Base-by-base conservation (phyloP, 2,888 invertebrate genomes). In the Dorcus parallelipipedus region DNA sequence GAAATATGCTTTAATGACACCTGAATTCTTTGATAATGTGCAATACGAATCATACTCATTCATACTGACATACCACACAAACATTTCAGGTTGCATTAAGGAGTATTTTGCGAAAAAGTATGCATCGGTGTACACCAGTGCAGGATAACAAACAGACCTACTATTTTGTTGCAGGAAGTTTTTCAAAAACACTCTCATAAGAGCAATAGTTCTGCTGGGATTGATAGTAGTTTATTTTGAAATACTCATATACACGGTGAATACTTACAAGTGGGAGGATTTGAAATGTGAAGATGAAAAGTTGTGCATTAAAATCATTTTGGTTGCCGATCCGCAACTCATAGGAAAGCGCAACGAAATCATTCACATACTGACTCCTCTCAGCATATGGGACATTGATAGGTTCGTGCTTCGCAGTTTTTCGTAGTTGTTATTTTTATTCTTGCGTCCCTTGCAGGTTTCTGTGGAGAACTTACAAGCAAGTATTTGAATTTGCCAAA, bases 271-370 rank as follows among this genome's bases (percentile, higher is more conserved):
- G 20, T 79, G 79, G 78, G 60, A 68, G 14, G 51, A 65, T 51
- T 59, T 75, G 47, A 63, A 68, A 53, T 79, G 78, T 63, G 58
- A 68, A 43, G 66, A 74, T 54, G 57, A 66, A 26, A 62, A 67
- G 26, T 65, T 71, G 41, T 80, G 79, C 67, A 71, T 72, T 10
- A 75, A 70, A 67, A 73, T 80, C 47, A 65, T 80, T 17, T 64
- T 80, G 43, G 88, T 93, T 52, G 94, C 95, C 5, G 97, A 97
- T 79, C 96, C 97, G 14, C 97, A 97, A 78, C 85, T 97, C 60
- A 85, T 95, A 66, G 97, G 97, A 0, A 87, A 91, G 65, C 78
- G 83, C 41, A 86, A 89, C 70, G 94, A 93, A 74, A 78, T 80
- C 54, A 79, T 85, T 3, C 81, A 84, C 54, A 82, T 84, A 49